Base-by-base conservation (phyloP, 2,888 invertebrate genomes). In the Adelphocoris suturalis region DNA sequence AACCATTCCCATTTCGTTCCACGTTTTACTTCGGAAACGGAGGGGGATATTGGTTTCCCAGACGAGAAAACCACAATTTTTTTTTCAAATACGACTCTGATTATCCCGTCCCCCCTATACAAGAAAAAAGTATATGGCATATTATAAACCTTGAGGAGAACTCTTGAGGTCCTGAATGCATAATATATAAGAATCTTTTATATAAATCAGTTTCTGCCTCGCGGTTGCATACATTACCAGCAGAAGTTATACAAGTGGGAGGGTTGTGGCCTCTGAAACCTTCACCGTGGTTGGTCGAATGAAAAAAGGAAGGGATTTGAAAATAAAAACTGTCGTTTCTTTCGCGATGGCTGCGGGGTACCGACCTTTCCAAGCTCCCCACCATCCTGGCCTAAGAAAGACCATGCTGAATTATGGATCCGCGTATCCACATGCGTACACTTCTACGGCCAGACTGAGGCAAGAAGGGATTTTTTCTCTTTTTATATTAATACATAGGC, bases 401-500 rank as follows among this genome's bases (percentile, higher is more conserved):
- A 52, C 52, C 48, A 82, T 82, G n/a, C 82, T 82, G 82, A 82
- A 82, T 82, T 82, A 82, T 82, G 82, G 82, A 82, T 82, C 82
- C 52, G 23, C n/a, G 48, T 27, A 52, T 14, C 52, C 19, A 48
- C 82, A 27, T 82, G 82, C 48, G 82, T 27, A 80, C 27, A 55
- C 27, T 55, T 48, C 13, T 55, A 55, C 52, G 47, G 47, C 52
- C 16, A 14, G 27, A n/a, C 19, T 81, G 16, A 46, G 46, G 76
- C 28, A 16, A 14, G 46, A 16, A 46, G 11, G 82, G 52, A 52
- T 82, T 82, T 82, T 27, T 48, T 27, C n/a, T 52, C 52, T 46
- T 82, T 82, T 52, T 23, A 68, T 68, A 68, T 68, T 23, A 23
- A 68, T 68, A 68, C 68, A 68, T 68, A 68, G 68, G 68, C 68